These are phyloP conservation scores for Caenorhabditis virilis DNA, from an alignment of 2,888 invertebrate genomes.

Conservation along the genomic window DNA sequence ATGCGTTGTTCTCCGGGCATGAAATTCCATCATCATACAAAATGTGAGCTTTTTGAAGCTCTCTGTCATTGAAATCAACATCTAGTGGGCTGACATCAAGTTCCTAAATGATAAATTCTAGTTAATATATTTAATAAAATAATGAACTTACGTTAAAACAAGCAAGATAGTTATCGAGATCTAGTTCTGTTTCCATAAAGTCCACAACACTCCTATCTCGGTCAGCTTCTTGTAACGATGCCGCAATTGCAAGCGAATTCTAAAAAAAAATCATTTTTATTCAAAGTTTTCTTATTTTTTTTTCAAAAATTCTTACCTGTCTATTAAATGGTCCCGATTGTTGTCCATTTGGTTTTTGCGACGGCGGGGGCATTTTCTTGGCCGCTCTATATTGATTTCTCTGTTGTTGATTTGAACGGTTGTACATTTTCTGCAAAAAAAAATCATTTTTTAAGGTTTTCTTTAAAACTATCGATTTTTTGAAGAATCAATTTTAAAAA, in stretches of 20 bases:
- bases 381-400: too few relatives aligned
- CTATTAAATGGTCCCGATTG: neutral
- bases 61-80: conserved; percentile 17
- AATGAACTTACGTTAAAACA: conserved; percentile 1
- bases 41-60: conserved; percentile 15
- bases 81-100: conserved; percentile 21
- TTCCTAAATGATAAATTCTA: conserved; percentile 9
- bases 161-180: conserved; percentile 22
- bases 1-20: too few relatives aligned
- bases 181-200: conserved; percentile 31
- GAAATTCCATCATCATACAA: conserved; percentile 9
- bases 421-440: too few relatives aligned
- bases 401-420: too few relatives aligned
- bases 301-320: neutral
- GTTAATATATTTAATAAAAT: neutral
- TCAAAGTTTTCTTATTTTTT: too few relatives aligned
- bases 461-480: too few relatives aligned
- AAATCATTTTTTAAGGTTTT: too few relatives aligned
- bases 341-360: neutral
- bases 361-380: conserved; percentile 1
- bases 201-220: conserved; percentile 13
- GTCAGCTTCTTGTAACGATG: conserved; percentile 21
- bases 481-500: too few relatives aligned
- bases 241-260: conserved; percentile 7
- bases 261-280: neutral